These are phyloP conservation scores for Hoplodrina blanda DNA, from an alignment of 2,888 invertebrate genomes.

Conservation along the genomic window DNA sequence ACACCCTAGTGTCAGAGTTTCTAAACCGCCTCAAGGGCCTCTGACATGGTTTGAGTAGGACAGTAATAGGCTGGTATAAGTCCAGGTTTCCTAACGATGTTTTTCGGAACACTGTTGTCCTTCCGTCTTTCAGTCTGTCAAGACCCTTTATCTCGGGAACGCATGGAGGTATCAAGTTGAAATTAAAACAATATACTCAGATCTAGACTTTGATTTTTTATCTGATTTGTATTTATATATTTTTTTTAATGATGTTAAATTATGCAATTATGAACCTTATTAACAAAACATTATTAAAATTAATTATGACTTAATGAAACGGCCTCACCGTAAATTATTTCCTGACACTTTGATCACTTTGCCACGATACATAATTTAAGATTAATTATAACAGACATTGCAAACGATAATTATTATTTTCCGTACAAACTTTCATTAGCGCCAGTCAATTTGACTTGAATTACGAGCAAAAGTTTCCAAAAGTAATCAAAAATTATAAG, in stretches of 20 bases:
- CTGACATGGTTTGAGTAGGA: no score
- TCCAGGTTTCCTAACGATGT: no score
- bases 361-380: slow-evolving; percentile 43
- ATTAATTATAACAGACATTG: slow-evolving; percentile 38
- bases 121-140: no score
- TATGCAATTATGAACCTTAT: neutral
- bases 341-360: slow-evolving; percentile 38
- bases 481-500: slow-evolving; percentile 38
- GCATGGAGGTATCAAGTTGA: no score
- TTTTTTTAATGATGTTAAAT: neutral
- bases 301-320: slow-evolving; percentile 5
- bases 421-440: slow-evolving; percentile 49
- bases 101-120: no score
- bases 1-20: no score
- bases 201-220: no score
- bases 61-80: no score
- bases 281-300: neutral
- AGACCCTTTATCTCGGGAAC: no score
- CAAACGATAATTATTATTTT: slow-evolving; percentile 49
- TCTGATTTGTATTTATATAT: neutral
- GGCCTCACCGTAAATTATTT: slow-evolving; percentile 11
- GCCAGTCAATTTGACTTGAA: slow-evolving; percentile 57
- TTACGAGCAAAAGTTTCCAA: slow-evolving; percentile 42
- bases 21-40: no score
- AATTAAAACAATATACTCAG: no score